Percentiles rank a stretch among this genome's conserved stretches.
These are phyloP conservation scores for Escarpia spicata DNA, from an alignment of 2,888 invertebrate genomes.

Conservation along the genomic window DNA sequence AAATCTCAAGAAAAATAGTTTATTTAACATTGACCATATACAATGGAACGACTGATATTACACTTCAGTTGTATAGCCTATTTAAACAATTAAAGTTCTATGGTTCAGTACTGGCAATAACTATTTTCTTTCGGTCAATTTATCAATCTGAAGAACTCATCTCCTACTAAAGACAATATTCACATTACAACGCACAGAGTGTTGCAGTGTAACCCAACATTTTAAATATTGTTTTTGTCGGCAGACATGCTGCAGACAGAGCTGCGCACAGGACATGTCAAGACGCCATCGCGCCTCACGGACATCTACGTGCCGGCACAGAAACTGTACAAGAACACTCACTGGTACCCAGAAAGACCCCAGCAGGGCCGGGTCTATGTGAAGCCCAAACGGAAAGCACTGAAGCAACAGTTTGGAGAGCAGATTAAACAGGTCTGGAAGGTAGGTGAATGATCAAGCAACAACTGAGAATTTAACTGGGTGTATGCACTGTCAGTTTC, in stretches of 20 bases:
- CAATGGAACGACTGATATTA: too few species aligned
- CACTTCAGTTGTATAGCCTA: too few species aligned
- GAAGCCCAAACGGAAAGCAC: neutral
- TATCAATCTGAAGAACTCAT: too few species aligned
- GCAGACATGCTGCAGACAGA: conserved; percentile 51
- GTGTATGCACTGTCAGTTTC: neutral
- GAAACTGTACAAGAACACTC: conserved; percentile 48
- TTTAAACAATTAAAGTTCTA: too few species aligned
- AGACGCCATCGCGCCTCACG: conserved; percentile 38
- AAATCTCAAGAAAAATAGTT: too few species aligned
- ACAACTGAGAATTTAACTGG: neutral
- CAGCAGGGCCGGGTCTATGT: neutral
- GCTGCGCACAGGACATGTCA: conserved; percentile 44
- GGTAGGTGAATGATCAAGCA: conserved; percentile 38
- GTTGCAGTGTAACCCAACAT: neutral
- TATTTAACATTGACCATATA: too few species aligned
- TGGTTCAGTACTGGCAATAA: too few species aligned
- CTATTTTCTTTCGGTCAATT: too few species aligned
- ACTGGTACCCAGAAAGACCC: conserved; percentile 19
- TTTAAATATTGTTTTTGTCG: neutral
- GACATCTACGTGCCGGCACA: conserved; percentile 50
- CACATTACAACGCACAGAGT: too few species aligned
- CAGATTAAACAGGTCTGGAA: conserved; percentile 55
- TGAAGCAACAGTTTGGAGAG: conserved; percentile 48
- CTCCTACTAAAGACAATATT: too few species aligned